Percentiles rank a stretch among this genome's conserved stretches.
These are phyloP conservation scores for Leptodactylus fuscus DNA, from an alignment of 2,113 vertebrate species.

Conservation along the genomic window DNA sequence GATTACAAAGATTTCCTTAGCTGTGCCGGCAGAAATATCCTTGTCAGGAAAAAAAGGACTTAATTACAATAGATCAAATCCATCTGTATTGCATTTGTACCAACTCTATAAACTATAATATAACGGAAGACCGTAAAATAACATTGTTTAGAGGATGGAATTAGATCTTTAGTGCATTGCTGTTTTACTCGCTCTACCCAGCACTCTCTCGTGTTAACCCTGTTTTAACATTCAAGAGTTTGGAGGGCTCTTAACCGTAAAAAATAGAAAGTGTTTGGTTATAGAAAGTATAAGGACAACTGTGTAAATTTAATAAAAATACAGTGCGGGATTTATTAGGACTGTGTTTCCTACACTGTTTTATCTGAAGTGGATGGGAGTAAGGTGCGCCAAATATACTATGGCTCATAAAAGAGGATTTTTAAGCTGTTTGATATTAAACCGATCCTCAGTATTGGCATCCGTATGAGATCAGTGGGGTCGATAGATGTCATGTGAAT, in stretches of 20 bases:
- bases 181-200: background rate
- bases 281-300: too few relatives aligned
- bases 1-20: constrained; percentile 44
- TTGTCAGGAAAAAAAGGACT: background rate
- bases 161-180: background rate
- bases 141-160: background rate
- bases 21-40: constrained; percentile 2
- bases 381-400: too few relatives aligned
- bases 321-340: too few relatives aligned
- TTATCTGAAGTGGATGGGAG: too few relatives aligned
- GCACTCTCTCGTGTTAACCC: background rate
- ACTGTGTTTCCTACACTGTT: too few relatives aligned
- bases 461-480: too few relatives aligned
- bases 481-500: too few relatives aligned
- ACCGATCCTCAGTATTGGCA: too few relatives aligned
- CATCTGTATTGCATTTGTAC: constrained; percentile 24
- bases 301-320: too few relatives aligned
- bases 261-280: background rate
- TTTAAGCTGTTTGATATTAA: too few relatives aligned
- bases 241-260: background rate
- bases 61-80: constrained; percentile 31
- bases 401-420: too few relatives aligned
- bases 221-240: background rate
- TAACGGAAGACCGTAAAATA: background rate
- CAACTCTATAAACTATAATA: constrained; percentile 2